These are phyloP conservation scores for Drosophila melanica DNA, from an alignment of 1,140 invertebrate genomes.

Conservation along the genomic window DNA sequence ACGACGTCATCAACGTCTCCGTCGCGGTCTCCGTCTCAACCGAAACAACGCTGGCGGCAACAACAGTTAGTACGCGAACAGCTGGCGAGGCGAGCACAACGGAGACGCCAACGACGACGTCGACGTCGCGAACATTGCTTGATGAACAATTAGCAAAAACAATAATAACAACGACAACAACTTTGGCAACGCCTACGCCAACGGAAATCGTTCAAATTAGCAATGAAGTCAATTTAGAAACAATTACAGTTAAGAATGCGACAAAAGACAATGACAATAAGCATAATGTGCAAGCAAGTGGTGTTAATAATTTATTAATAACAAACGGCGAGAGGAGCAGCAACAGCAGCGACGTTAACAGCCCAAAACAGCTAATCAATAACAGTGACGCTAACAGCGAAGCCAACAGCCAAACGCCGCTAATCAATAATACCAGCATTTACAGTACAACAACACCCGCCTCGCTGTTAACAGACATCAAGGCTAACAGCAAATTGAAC, in stretches of 20 bases:
- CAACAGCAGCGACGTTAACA: conserved; percentile 16
- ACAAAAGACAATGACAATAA: conserved; percentile 32
- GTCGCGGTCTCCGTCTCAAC: conserved; percentile 20
- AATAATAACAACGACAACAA: conserved; percentile 18
- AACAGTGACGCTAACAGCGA: conserved; percentile 5
- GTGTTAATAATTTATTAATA: conserved; percentile 33
- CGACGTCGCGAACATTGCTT: conserved; percentile 34
- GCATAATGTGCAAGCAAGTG: conserved; percentile 28
- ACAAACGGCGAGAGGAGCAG: conserved; percentile 10
- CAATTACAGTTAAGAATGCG: conserved; percentile 61
- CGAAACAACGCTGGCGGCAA: conserved; percentile 47
- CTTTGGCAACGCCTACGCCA: conserved; percentile 46
- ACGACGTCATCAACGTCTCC: conserved; percentile 45
- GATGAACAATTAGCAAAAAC: conserved; percentile 38
- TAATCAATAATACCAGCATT: conserved; percentile 63
- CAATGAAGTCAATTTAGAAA: conserved; percentile 79
- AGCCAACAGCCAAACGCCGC: conserved; percentile 36
- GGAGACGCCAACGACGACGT: conserved; percentile 21
- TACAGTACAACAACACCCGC: conserved; percentile 11
- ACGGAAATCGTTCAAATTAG: conserved; percentile 77
- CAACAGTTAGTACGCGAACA: conserved; percentile 68
- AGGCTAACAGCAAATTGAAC: conserved; percentile 27
- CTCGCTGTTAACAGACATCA: conserved; percentile 22
- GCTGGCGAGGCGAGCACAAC: conserved; percentile 64
- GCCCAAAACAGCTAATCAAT: conserved; percentile 28